Percentiles rank a stretch among this genome's conserved stretches.
These are phyloP conservation scores for Kuschelorhynchus macadamiae DNA, from an alignment of 2,888 invertebrate genomes.

Conservation along the genomic window DNA sequence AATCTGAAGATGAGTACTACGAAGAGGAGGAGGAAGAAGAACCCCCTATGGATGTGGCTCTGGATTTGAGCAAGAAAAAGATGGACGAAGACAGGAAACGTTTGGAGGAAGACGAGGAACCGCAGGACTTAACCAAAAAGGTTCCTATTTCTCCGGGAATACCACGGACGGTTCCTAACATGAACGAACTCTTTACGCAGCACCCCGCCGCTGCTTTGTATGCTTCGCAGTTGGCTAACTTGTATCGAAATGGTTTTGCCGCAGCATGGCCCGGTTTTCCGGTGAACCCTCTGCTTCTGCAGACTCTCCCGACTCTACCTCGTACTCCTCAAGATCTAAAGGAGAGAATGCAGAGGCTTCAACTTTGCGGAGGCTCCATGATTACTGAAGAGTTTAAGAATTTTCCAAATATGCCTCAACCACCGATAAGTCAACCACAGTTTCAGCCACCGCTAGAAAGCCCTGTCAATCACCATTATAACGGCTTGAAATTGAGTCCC, in stretches of 20 bases:
- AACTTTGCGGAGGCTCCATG: constrained; percentile 80
- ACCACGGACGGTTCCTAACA: constrained; percentile 52
- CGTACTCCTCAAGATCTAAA: constrained; percentile 79
- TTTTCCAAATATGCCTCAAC: constrained; percentile 51
- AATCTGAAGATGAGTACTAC: constrained; percentile 63
- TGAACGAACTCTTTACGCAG: constrained; percentile 74
- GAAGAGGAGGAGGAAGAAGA: constrained; percentile 59
- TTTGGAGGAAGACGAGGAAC: constrained; percentile 57
- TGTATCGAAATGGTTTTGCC: constrained; percentile 73
- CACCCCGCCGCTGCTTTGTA: constrained; percentile 75
- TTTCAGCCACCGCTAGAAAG: constrained; percentile 39
- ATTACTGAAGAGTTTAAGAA: constrained; percentile 69
- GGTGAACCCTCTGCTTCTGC: constrained; percentile 77
- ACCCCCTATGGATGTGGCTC: constrained; percentile 70
- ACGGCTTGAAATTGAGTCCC: constrained; percentile 54
- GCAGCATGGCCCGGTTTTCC: constrained; percentile 71
- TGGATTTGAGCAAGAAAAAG: constrained; percentile 87
- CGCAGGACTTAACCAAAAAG: constrained; percentile 70
- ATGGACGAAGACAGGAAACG: constrained; percentile 50
- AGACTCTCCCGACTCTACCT: constrained; percentile 70
- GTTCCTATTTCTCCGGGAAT: constrained; percentile 58
- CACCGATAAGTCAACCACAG: constrained; percentile 6
- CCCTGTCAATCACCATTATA: constrained; percentile 44
- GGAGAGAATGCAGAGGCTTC: constrained; percentile 77
- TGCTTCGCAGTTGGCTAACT: constrained; percentile 74